These are phyloP conservation scores for Mallotus villosus DNA, from an alignment of 2,797 vertebrate genomes.

Conservation along the genomic window DNA sequence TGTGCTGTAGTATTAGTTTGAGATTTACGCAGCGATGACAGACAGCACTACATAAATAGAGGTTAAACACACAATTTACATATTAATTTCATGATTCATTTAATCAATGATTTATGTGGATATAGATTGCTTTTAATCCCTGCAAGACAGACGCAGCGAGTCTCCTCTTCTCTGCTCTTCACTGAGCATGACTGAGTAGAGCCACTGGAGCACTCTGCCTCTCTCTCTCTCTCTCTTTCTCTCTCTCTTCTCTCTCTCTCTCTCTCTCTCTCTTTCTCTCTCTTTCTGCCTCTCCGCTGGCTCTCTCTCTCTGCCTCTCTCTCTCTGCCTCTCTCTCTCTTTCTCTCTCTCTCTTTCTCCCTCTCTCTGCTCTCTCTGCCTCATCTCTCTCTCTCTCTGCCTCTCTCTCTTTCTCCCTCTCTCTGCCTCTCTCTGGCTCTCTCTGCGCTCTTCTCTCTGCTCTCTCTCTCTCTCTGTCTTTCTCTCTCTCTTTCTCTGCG, in stretches of 20 bases:
- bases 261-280: no score
- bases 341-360: neutral
- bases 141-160: conserved; percentile 66
- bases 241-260: conserved; percentile 20
- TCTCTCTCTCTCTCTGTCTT: conserved; percentile 8
- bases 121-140: conserved; percentile 89
- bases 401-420: conserved; percentile 5
- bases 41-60: conserved; percentile 89
- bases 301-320: no score
- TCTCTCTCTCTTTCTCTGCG: conserved; percentile 10
- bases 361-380: neutral
- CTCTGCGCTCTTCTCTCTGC: neutral
- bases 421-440: conserved; percentile 15
- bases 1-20: conserved; percentile 86
- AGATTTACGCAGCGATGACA: conserved; percentile 88
- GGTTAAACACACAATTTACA: conserved; percentile 94
- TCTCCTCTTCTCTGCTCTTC: conserved; percentile 54
- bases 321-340: conserved; percentile 1
- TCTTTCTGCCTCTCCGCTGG: no score
- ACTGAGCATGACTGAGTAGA: conserved; percentile 79
- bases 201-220: conserved; percentile 49
- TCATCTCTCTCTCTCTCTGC: neutral
- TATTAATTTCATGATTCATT: conserved; percentile 96
- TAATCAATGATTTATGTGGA: conserved; percentile 90
- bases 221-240: neutral